Evolutionary conservation across 2,797 vertebrate genomes (phyloP).

Genomic region (Tiaroga cobitis): DNA sequence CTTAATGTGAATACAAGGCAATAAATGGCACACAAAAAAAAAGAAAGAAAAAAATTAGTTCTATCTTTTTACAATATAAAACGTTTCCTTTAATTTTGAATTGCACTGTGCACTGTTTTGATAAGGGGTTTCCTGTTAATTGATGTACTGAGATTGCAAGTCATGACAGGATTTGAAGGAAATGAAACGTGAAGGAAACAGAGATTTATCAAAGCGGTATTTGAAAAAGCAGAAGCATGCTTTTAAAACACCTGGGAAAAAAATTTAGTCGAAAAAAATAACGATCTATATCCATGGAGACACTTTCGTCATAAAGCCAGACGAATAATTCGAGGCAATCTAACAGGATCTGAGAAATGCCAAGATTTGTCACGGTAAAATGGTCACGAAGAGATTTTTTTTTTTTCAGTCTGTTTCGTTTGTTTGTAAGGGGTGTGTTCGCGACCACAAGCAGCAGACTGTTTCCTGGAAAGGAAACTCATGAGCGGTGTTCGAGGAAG

Average conservation of each 20-base stretch:
- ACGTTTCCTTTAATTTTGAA: too few relatives aligned
- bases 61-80: neutral
- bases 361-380: neutral
- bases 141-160: neutral
- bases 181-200: neutral
- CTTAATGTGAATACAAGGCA: neutral
- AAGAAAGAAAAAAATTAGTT: neutral
- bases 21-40: too few relatives aligned
- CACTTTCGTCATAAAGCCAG: neutral
- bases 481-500: neutral
- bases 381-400: too few relatives aligned
- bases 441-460: neutral
- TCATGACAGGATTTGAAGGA: neutral
- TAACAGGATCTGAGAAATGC: neutral
- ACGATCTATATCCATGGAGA: neutral
- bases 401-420: neutral
- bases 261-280: too few relatives aligned
- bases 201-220: neutral
- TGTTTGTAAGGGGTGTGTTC: neutral
- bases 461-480: constrained; percentile 2
- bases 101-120: neutral
- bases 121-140: neutral
- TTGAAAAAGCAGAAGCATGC: neutral
- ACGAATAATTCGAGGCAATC: neutral
- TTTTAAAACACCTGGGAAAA: neutral